Percentiles rank a stretch among this genome's conserved stretches.
phyloP scores from a whole-genome alignment of 2,888 invertebrate genomes.

The Dynastes hyllus region DNA sequence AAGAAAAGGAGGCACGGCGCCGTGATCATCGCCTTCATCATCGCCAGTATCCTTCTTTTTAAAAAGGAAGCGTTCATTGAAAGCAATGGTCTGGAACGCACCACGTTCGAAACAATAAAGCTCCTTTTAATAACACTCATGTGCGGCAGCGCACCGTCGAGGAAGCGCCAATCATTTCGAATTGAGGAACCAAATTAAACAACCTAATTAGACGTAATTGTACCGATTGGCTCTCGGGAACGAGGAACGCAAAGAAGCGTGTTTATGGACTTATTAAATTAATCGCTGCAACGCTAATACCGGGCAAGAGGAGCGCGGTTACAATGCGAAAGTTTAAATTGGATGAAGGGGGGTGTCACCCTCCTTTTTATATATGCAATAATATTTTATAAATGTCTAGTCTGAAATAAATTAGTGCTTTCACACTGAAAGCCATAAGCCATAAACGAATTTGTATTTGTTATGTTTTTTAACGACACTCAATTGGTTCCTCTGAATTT shows the following conservation, averaged over 20 bases:
- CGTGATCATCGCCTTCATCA: conserved; percentile 29
- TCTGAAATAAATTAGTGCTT: too few species aligned
- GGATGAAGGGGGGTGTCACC: too few species aligned
- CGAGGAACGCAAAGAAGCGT: conserved; percentile 7
- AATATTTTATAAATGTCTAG: too few species aligned
- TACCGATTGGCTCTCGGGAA: conserved; percentile 35
- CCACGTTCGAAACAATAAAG: conserved; percentile 46
- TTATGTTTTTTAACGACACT: too few species aligned
- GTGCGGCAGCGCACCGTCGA: conserved; percentile 22
- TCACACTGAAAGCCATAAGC: too few species aligned
- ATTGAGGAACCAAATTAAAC: conserved; percentile 47
- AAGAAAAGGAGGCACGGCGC: conserved; percentile 37
- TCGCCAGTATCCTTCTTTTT: conserved; percentile 53
- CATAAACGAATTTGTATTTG: too few species aligned
- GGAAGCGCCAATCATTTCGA: conserved; percentile 48
- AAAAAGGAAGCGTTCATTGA: conserved; percentile 61
- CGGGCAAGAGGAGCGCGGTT: background rate
- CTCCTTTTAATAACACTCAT: conserved; percentile 24
- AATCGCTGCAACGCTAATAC: background rate
- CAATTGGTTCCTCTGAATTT: too few species aligned
- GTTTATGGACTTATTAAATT: conserved; percentile 34
- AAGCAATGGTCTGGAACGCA: conserved; percentile 59
- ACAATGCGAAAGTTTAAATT: background rate
- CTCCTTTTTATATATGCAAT: too few species aligned
- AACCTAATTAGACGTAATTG: conserved; percentile 46